A percentile compares a stretch with the other conserved stretches of the same genome.
These are phyloP conservation scores for Theocolax elegans DNA, from an alignment of 1,140 invertebrate genomes.

Conservation along the genomic window DNA sequence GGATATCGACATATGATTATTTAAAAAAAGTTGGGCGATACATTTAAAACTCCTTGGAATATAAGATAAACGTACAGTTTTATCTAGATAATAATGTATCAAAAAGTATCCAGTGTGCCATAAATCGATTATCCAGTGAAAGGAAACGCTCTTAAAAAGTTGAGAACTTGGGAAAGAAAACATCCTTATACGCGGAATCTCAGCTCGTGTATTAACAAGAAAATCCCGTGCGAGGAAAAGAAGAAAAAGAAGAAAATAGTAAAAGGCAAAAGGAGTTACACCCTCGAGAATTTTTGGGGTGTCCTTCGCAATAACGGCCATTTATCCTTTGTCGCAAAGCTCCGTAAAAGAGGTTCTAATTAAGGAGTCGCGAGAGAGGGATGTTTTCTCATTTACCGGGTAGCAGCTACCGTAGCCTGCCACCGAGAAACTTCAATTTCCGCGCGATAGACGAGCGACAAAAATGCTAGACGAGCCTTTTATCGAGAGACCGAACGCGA, in stretches of 20 bases:
- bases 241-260: neutral
- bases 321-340: neutral
- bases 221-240: neutral
- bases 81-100: neutral
- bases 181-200: neutral
- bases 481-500: no score
- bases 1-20: no score
- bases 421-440: neutral
- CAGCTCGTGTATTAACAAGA: neutral
- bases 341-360: neutral
- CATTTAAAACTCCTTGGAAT: no score
- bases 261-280: neutral
- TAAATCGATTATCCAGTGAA: neutral
- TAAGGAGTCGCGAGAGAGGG: conserved; percentile 4
- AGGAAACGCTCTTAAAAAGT: neutral
- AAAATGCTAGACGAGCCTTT: neutral
- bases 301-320: neutral
- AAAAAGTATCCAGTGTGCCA: neutral
- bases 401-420: no score
- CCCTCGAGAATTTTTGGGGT: neutral
- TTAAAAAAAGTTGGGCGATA: no score
- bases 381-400: conserved; percentile 6
- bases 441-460: neutral
- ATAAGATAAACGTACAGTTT: no score
- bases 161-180: neutral